A percentile compares a stretch with the other conserved stretches of the same genome.
These are phyloP conservation scores for Caenorhabditis sp. DNA, from an alignment of 2,888 invertebrate species.

Conservation along the genomic window DNA sequence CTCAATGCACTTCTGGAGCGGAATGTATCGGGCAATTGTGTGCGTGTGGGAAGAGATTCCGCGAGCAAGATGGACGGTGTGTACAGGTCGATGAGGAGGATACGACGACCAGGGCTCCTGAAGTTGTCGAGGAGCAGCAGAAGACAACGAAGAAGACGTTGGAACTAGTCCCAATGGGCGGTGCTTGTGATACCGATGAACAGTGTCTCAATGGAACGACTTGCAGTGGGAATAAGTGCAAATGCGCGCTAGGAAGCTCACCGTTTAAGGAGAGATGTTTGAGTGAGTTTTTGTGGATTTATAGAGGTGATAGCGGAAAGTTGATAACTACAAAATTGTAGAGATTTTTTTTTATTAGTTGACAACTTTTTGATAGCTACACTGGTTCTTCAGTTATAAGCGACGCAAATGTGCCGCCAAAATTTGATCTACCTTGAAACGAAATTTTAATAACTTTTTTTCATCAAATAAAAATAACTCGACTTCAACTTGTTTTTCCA, in stretches of 20 bases:
- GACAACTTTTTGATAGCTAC: too few relatives aligned
- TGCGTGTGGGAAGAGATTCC: conserved; percentile 66
- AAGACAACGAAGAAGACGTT: conserved; percentile 23
- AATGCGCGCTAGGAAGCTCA: conserved; percentile 71
- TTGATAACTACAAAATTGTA: too few relatives aligned
- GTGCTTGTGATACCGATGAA: conserved; percentile 64
- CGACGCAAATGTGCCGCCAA: background rate
- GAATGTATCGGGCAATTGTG: conserved; percentile 73
- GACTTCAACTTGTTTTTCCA: conserved; percentile 13
- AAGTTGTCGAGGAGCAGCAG: background rate
- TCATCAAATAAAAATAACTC: too few relatives aligned
- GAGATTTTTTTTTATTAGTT: too few relatives aligned
- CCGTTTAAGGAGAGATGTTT: conserved; percentile 75
- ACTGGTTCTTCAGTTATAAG: too few relatives aligned
- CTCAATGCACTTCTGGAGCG: conserved; percentile 74
- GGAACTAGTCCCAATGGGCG: conserved; percentile 61
- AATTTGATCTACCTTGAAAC: too few relatives aligned
- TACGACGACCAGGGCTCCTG: background rate
- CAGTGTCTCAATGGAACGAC: conserved; percentile 75
- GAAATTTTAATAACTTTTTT: too few relatives aligned
- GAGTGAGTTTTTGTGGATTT: conserved; percentile 50
- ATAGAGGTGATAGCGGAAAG: too few relatives aligned
- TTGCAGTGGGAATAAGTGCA: conserved; percentile 66
- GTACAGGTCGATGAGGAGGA: conserved; percentile 52
- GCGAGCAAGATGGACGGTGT: conserved; percentile 66